Evolutionary conservation across 2,797 vertebrate species (phyloP).

Genomic region (Hyperoplus immaculatus): DNA sequence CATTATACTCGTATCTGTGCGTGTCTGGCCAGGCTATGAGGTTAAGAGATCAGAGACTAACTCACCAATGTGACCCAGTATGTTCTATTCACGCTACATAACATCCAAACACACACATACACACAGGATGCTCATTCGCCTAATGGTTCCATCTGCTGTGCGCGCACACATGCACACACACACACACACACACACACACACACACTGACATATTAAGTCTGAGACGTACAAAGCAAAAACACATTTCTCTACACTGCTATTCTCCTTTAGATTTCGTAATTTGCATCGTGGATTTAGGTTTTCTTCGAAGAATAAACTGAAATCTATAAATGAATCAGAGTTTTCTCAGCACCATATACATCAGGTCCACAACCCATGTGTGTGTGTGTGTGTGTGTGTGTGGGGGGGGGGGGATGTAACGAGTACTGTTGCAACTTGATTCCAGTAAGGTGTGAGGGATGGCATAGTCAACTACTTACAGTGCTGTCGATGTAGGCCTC

Average conservation of each 20-base stretch:
- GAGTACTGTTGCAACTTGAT: background rate
- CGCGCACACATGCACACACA: conserved; percentile 50
- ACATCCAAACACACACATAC: conserved; percentile 79
- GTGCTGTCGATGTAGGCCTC: conserved; percentile 98
- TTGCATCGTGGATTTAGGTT: background rate
- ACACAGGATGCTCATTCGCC: conserved; percentile 88
- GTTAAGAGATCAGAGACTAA: conserved; percentile 83
- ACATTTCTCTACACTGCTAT: conserved; percentile 17
- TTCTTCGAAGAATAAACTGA: background rate
- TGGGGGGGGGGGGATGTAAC: no score
- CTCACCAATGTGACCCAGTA: conserved; percentile 88
- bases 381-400: background rate
- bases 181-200: conserved; percentile 34
- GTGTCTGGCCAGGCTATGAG: conserved; percentile 20
- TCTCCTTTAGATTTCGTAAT: conserved; percentile 8
- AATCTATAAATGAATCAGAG: background rate
- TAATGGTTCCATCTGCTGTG: conserved; percentile 94
- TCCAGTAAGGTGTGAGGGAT: conserved; percentile 14
- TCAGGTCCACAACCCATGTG: no score
- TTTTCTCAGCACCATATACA: background rate
- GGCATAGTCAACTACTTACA: conserved; percentile 90
- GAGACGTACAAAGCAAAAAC: conserved; percentile 43
- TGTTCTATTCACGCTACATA: conserved; percentile 89
- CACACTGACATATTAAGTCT: background rate
- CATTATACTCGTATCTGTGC: conserved; percentile 5